phyloP scores from a whole-genome alignment of 2,113 vertebrate genomes.

The Lichenostomus cassidix region DNA sequence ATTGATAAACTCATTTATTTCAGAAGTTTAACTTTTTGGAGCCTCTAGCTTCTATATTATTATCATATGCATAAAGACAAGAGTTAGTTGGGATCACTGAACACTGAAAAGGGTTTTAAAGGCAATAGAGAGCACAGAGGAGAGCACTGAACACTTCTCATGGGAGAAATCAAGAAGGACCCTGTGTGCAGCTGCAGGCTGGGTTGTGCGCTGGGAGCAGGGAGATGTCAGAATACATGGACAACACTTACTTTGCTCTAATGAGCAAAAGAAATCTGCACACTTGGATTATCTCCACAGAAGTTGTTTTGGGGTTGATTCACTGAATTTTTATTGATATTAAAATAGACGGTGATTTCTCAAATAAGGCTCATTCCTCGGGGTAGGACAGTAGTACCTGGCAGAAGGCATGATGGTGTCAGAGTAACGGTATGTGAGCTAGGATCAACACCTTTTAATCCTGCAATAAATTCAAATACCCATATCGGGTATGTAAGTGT shows the following conservation, averaged over 20 bases:
- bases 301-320: background rate
- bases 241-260: background rate
- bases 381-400: background rate
- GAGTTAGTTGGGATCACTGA: background rate
- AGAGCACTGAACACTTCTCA: background rate
- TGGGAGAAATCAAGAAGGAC: background rate
- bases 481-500: rapidly evolving
- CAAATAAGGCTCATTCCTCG: background rate
- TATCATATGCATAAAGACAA: background rate
- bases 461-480: background rate
- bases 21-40: background rate
- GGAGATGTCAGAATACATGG: background rate
- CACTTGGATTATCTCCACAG: background rate
- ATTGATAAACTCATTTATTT: background rate
- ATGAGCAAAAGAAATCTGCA: background rate
- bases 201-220: background rate
- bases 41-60: background rate
- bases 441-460: background rate
- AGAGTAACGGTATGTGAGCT: background rate
- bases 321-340: background rate
- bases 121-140: background rate
- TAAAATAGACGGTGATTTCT: background rate
- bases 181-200: background rate
- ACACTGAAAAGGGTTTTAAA: background rate
- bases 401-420: background rate